Evolutionary conservation across 1,140 invertebrate genomes (phyloP).

Genomic region (Drosophila mayri): DNA sequence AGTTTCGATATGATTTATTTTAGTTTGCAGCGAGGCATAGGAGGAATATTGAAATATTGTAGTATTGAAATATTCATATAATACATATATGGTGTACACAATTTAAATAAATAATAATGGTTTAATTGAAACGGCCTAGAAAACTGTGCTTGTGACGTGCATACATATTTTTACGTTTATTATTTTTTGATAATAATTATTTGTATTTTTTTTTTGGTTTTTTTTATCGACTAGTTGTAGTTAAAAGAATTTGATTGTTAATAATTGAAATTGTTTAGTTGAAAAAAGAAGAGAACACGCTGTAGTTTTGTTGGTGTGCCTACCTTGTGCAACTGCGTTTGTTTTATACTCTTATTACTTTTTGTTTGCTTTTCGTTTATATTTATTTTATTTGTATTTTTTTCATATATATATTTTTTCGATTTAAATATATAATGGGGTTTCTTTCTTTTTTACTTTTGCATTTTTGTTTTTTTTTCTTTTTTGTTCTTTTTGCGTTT

Average conservation of each 20-base stretch:
- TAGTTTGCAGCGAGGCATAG: constrained; percentile 51
- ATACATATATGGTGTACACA: constrained; percentile 62
- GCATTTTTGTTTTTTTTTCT: background rate
- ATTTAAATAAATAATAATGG: constrained; percentile 73
- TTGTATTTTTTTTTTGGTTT: background rate
- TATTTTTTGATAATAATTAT: constrained; percentile 41
- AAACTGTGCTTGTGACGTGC: constrained; percentile 81
- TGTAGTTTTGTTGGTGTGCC: constrained; percentile 83
- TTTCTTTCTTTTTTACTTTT: constrained; percentile 54
- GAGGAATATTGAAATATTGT: constrained; percentile 47
- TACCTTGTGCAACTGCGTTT: constrained; percentile 85
- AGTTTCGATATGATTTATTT: constrained; percentile 44
- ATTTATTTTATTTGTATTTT: constrained; percentile 44
- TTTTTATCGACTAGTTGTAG: constrained; percentile 37
- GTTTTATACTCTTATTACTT: constrained; percentile 79
- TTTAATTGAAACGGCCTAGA: constrained; percentile 77
- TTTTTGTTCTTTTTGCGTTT: constrained; percentile 60
- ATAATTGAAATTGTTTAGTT: constrained; percentile 79
- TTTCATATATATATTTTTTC: constrained; percentile 60
- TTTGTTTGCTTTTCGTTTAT: constrained; percentile 61
- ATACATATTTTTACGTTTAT: constrained; percentile 70
- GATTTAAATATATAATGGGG: constrained; percentile 72
- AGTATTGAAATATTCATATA: constrained; percentile 66
- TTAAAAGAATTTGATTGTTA: constrained; percentile 51
- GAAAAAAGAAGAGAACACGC: constrained; percentile 68